phyloP scores from a whole-genome alignment of 2,888 invertebrate species.

The Acrobeloides nanus region DNA sequence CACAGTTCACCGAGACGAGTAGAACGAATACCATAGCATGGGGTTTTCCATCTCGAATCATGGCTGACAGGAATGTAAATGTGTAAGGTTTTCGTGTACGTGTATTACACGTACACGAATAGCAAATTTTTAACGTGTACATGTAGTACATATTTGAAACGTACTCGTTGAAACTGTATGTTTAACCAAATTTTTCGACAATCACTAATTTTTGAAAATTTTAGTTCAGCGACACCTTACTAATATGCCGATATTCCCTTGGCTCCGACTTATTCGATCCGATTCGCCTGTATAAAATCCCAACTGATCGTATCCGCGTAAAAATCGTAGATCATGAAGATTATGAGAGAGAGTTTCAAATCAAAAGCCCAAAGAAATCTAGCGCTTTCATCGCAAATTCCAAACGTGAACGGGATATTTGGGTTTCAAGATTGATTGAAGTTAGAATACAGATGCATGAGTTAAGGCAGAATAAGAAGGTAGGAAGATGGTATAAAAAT shows the following conservation, averaged over 20 bases:
- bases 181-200: no score
- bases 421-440: constrained; percentile 21
- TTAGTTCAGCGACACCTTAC: constrained; percentile 43
- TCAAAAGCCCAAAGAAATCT: constrained; percentile 25
- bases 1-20: no score
- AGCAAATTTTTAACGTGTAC: no score
- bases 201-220: no score
- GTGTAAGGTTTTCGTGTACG: no score
- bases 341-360: constrained; percentile 24
- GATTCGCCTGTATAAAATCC: constrained; percentile 33
- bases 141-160: constrained; percentile 6
- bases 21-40: no score
- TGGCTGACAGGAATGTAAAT: no score
- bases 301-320: constrained; percentile 30
- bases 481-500: no score
- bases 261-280: constrained; percentile 29
- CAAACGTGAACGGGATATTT: constrained; percentile 23
- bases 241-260: constrained; percentile 35
- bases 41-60: no score
- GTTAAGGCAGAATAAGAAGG: neutral
- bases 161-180: constrained; percentile 1
- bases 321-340: constrained; percentile 25
- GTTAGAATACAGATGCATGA: constrained; percentile 8
- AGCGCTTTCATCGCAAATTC: constrained; percentile 23
- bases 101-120: no score